Conservation (phyloP, 2,113 vertebrate species). For the Callionymus lyra region DNA sequence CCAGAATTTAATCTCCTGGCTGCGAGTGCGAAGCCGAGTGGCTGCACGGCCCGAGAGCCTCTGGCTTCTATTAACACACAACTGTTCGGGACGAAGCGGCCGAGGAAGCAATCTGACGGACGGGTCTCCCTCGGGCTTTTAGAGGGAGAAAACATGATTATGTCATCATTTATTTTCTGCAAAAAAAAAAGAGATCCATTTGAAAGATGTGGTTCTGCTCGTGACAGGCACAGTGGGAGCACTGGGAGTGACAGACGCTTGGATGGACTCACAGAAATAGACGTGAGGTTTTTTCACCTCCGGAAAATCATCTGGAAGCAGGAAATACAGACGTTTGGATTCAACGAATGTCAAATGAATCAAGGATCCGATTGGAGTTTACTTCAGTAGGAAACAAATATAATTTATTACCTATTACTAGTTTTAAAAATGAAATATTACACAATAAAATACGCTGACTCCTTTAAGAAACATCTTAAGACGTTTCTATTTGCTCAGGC, state of each 20-base stretch:
- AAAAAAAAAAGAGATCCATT: slow-evolving; percentile 64
- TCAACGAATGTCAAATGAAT: too few species aligned
- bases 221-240: slow-evolving; percentile 51
- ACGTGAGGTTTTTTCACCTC: slow-evolving; percentile 45
- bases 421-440: too few species aligned
- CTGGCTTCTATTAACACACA: slow-evolving; percentile 72
- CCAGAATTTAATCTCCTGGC: slow-evolving; percentile 70
- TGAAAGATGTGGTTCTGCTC: slow-evolving; percentile 62
- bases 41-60: slow-evolving; percentile 69
- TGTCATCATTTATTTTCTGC: slow-evolving; percentile 72
- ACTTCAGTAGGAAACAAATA: too few species aligned
- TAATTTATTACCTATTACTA: too few species aligned
- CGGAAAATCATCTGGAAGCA: slow-evolving; percentile 17
- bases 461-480: too few species aligned
- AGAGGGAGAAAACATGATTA: slow-evolving; percentile 70
- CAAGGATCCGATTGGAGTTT: too few species aligned
- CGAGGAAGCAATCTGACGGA: slow-evolving; percentile 59
- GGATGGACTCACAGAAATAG: slow-evolving; percentile 49
- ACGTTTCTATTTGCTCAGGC: too few species aligned
- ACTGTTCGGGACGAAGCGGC: slow-evolving; percentile 55
- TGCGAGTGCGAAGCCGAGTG: slow-evolving; percentile 65
- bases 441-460: too few species aligned
- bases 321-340: slow-evolving; percentile 5
- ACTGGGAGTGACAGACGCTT: slow-evolving; percentile 52
- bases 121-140: slow-evolving; percentile 60